Evolutionary conservation across 1,140 invertebrate genomes (phyloP).

Genomic region (Pogonomyrmex californicus): DNA sequence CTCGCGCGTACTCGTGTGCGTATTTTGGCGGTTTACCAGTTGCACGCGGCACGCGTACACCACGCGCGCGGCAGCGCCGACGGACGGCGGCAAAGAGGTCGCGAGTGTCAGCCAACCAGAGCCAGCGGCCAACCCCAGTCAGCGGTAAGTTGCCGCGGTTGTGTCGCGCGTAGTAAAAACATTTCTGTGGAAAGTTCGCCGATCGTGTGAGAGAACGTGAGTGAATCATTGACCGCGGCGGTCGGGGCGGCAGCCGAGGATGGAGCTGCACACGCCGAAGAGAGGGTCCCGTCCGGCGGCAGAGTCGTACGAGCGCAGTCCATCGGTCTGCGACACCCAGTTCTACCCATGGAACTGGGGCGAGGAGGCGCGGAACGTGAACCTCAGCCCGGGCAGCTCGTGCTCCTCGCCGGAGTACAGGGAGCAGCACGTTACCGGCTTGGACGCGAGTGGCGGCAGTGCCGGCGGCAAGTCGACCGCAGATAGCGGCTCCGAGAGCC

Average conservation of each 20-base stretch:
- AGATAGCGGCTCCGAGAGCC: constrained; percentile 72
- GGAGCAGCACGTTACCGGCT: constrained; percentile 55
- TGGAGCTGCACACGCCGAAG: constrained; percentile 82
- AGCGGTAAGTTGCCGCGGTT: not conserved
- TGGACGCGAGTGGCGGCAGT: constrained; percentile 50
- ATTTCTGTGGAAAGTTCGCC: too few relatives aligned
- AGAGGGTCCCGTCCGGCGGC: constrained; percentile 74
- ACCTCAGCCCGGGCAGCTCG: constrained; percentile 84
- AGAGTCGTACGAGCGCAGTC: constrained; percentile 77
- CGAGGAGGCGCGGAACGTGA: constrained; percentile 84
- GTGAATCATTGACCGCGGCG: not conserved
- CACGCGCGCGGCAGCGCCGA: not conserved
- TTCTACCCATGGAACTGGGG: constrained; percentile 85
- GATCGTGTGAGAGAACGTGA: constrained; percentile 13
- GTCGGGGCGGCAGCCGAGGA: constrained; percentile 30
- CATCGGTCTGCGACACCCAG: constrained; percentile 83
- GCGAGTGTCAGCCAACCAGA: not conserved
- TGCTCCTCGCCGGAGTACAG: constrained; percentile 85
- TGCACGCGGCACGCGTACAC: constrained; percentile 73
- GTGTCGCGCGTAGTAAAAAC: not conserved
- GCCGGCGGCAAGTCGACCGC: constrained; percentile 44
- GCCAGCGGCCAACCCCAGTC: not conserved
- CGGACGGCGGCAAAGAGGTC: constrained; percentile 31
- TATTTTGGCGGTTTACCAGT: constrained; percentile 78
- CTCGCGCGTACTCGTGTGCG: constrained; percentile 12